A percentile compares a stretch with the other conserved stretches of the same genome.
Evolutionary conservation across 2,888 invertebrate species (phyloP).

Genomic region (Melieria omissa): DNA sequence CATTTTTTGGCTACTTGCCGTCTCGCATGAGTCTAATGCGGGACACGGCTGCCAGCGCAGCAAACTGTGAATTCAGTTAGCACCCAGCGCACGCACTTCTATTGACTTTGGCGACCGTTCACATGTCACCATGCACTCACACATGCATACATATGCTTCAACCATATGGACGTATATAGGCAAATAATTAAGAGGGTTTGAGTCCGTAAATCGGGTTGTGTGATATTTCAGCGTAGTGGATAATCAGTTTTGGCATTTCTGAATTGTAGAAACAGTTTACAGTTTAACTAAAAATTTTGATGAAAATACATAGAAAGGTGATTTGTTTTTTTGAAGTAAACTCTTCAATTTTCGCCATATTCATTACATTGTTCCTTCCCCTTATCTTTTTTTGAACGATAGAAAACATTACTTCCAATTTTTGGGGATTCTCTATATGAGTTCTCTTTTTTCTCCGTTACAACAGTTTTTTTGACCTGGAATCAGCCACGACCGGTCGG

Average conservation of each 20-base stretch:
- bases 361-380: no score
- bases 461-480: no score
- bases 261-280: no score
- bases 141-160: no score
- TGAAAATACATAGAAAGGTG: background rate
- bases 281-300: background rate
- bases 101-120: background rate
- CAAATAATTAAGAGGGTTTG: background rate
- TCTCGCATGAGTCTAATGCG: background rate
- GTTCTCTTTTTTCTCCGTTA: no score
- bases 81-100: background rate
- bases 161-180: background rate
- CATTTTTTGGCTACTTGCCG: background rate
- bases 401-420: no score
- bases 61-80: slow-evolving; percentile 4
- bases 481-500: no score
- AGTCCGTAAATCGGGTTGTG: background rate
- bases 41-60: background rate
- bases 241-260: background rate
- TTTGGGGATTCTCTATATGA: no score
- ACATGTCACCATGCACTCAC: background rate
- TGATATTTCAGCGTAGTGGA: background rate
- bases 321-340: background rate
- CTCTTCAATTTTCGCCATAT: no score
- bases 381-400: no score